Evolutionary conservation across 2,797 vertebrate species (phyloP).

Genomic region (Pseudochirops corinnae): DNA sequence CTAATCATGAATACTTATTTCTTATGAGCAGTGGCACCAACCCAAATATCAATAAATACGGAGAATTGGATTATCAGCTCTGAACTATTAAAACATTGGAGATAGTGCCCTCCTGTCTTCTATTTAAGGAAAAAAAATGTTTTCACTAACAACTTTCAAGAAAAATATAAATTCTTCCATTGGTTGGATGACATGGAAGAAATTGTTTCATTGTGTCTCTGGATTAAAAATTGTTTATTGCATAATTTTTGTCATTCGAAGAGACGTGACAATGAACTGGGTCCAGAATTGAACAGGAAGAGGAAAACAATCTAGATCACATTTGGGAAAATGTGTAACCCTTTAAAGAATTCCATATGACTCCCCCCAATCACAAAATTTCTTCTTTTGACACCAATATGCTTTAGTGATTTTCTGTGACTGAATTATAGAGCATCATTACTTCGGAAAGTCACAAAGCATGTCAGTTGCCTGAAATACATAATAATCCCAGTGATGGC

Average conservation of each 20-base stretch:
- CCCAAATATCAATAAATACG: background rate
- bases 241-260: background rate
- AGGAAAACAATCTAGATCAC: background rate
- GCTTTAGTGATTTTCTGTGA: background rate
- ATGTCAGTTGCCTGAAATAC: background rate
- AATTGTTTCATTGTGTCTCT: background rate
- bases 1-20: background rate
- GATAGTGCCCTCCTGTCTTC: background rate
- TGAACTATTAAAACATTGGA: background rate
- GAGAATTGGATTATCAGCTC: background rate
- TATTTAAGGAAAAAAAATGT: background rate
- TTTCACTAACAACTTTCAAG: slow-evolving; percentile 12
- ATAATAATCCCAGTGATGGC: background rate
- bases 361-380: background rate
- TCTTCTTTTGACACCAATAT: background rate
- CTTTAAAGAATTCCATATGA: background rate
- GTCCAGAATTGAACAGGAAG: background rate
- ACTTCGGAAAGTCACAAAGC: background rate
- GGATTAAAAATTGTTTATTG: background rate
- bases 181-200: background rate
- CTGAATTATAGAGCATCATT: background rate
- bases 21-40: background rate
- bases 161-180: background rate
- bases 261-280: background rate
- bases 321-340: background rate